These are phyloP conservation scores for Scolopax bukidnonensis DNA, from an alignment of 2,797 vertebrate species.

Conservation along the genomic window DNA sequence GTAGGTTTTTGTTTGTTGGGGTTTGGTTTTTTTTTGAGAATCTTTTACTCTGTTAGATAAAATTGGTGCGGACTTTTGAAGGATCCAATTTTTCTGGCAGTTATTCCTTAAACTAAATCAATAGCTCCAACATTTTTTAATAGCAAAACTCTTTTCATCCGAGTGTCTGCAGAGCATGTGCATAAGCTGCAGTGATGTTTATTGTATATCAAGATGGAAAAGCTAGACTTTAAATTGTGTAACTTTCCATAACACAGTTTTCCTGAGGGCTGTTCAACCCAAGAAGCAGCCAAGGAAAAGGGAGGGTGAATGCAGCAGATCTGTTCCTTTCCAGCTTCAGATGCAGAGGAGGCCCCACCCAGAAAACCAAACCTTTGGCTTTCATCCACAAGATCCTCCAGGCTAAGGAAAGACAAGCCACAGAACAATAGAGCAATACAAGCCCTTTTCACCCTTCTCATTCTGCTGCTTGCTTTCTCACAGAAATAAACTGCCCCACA, in stretches of 20 bases:
- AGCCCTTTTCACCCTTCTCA: neutral
- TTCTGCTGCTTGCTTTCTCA: neutral
- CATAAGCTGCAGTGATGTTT: constrained; percentile 20
- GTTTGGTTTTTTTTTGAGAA: neutral
- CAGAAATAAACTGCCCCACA: neutral
- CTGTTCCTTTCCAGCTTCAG: constrained; percentile 9
- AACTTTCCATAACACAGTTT: constrained; percentile 54
- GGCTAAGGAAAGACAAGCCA: neutral
- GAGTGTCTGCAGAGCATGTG: neutral
- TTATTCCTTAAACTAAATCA: constrained; percentile 14
- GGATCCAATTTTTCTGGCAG: neutral
- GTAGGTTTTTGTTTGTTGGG: too few species aligned
- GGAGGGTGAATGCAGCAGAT: constrained; percentile 3
- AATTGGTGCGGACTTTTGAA: neutral
- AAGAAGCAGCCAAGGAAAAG: constrained; percentile 19
- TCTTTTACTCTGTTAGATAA: neutral
- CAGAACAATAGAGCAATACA: neutral
- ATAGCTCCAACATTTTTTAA: constrained; percentile 25
- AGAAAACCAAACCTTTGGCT: constrained; percentile 34
- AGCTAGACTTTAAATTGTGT: constrained; percentile 25
- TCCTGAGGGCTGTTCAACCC: constrained; percentile 29
- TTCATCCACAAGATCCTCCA: neutral
- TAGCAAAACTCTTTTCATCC: neutral
- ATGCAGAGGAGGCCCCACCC: constrained; percentile 42
- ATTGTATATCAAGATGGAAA: constrained; percentile 26